These are phyloP conservation scores for Sinella curviseta DNA, from an alignment of 1,140 invertebrate genomes.

Conservation along the genomic window DNA sequence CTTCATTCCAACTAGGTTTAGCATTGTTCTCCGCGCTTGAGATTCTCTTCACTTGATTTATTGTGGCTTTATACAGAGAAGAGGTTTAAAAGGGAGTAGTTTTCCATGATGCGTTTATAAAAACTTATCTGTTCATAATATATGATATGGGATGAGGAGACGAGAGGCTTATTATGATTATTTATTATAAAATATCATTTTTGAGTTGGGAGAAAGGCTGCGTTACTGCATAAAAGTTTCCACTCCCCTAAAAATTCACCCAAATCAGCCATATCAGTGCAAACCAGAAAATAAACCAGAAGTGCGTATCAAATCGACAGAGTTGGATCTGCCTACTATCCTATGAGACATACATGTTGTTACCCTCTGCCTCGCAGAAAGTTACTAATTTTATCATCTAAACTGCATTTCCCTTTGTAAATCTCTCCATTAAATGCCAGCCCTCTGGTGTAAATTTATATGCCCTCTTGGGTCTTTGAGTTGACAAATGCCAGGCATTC, in stretches of 20 bases:
- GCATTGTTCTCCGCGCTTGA: too few relatives aligned
- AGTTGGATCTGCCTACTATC: neutral
- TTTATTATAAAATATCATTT: too few relatives aligned
- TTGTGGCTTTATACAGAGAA: too few relatives aligned
- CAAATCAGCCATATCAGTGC: neutral
- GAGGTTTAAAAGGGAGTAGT: too few relatives aligned
- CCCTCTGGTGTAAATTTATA: slow-evolving; percentile 21
- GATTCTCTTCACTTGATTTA: too few relatives aligned
- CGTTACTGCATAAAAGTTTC: neutral
- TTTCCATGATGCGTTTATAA: too few relatives aligned
- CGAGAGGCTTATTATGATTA: too few relatives aligned
- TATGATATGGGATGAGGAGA: too few relatives aligned
- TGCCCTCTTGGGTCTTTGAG: slow-evolving; percentile 18
- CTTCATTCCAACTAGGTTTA: too few relatives aligned
- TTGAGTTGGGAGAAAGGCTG: too few relatives aligned
- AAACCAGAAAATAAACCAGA: neutral
- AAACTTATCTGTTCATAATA: too few relatives aligned
- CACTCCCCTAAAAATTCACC: neutral
- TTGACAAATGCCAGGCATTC: slow-evolving; percentile 2
- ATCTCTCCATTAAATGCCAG: slow-evolving; percentile 14
- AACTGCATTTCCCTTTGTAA: slow-evolving; percentile 3
- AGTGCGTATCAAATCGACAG: slow-evolving; percentile 9
- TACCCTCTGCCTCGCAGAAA: neutral
- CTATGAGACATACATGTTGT: neutral
- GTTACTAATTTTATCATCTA: slow-evolving; percentile 17